These are phyloP conservation scores for Trogon surrucura DNA, from an alignment of 2,113 vertebrate species.

Conservation along the genomic window DNA sequence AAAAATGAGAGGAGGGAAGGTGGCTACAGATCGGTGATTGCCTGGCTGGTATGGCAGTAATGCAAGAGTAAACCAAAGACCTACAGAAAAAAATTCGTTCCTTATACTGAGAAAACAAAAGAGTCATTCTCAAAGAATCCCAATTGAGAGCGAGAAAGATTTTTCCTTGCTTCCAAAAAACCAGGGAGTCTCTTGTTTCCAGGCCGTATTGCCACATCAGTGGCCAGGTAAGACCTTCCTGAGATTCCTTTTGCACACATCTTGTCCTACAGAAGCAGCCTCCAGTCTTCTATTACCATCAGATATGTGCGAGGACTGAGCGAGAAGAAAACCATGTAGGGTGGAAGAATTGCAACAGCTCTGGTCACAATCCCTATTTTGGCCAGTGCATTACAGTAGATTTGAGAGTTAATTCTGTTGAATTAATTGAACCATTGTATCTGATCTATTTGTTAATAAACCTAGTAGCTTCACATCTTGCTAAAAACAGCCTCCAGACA, in stretches of 20 bases:
- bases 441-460: background rate
- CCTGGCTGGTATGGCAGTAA: too few species aligned
- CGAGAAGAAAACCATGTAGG: background rate
- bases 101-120: background rate
- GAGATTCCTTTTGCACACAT: background rate
- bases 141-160: background rate
- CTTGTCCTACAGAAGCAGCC: background rate
- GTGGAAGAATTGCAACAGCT: background rate
- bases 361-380: background rate
- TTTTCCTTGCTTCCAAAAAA: background rate
- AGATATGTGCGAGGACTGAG: background rate
- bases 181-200: fast-evolving
- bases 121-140: background rate
- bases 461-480: background rate
- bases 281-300: background rate
- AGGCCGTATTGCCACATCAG: background rate
- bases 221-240: background rate
- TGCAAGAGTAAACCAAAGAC: too few species aligned
- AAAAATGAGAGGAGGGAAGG: background rate
- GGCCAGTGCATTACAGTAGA: background rate
- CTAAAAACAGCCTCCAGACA: background rate
- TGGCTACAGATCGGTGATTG: background rate
- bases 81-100: background rate
- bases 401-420: background rate
- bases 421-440: background rate